A percentile compares a stretch with the other conserved stretches of the same genome.
Conservation (phyloP, 2,797 vertebrate genomes). For the Atherinosoma microstoma region DNA sequence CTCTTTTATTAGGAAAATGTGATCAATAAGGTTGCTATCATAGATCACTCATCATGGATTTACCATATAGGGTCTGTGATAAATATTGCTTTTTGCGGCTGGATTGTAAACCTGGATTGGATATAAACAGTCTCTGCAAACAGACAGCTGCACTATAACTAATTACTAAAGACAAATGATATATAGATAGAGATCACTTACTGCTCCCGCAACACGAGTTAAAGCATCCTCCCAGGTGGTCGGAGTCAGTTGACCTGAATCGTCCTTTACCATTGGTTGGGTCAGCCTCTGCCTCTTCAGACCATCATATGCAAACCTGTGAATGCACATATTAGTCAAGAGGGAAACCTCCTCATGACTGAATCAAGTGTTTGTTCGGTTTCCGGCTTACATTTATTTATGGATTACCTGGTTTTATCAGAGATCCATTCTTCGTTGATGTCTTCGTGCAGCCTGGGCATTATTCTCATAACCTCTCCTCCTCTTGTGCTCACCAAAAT, state of each 20-base stretch:
- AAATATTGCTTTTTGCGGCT: no score
- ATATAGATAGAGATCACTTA: constrained; percentile 66
- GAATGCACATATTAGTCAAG: not conserved
- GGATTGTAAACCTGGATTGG: no score
- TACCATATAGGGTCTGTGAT: no score
- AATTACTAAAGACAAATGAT: not conserved
- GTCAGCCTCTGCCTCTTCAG: constrained; percentile 96
- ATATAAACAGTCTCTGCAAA: not conserved
- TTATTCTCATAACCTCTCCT: constrained; percentile 98
- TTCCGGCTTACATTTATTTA: not conserved
- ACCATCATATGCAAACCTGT: constrained; percentile 95
- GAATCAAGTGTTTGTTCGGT: no score
- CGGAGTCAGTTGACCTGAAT: constrained; percentile 88
- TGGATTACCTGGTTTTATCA: constrained; percentile 93
- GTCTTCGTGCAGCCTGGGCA: constrained; percentile 94
- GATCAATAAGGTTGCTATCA: no score
- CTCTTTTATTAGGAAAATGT: no score
- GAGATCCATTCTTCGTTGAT: constrained; percentile 99
- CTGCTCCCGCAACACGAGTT: constrained; percentile 90
- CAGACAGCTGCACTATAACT: not conserved
- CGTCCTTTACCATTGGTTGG: constrained; percentile 92
- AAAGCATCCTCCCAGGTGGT: constrained; percentile 95
- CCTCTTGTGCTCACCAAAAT: constrained; percentile 97
- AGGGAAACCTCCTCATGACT: not conserved
- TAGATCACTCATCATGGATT: no score